Base-by-base conservation (phyloP, 2,797 vertebrate genomes). In the Percopsis omiscomaycus region DNA sequence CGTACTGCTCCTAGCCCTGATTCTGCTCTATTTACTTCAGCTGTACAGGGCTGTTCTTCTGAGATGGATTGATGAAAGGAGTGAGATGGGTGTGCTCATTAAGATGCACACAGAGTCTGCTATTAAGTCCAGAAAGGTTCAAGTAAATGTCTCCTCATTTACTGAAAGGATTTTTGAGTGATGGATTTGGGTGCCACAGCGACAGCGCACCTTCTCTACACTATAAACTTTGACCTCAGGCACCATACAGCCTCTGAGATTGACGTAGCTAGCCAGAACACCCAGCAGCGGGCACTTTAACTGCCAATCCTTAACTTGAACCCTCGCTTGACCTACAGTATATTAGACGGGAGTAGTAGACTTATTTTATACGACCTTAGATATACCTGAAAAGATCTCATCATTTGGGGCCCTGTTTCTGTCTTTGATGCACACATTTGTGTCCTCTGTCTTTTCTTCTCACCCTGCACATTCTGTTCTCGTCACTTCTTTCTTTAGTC, bases 201-300 rank as follows among this genome's bases (percentile, higher is more conserved):
- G 52, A 58, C 51, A 63, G 54, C 69, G 44, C 14, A 30, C 13
- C 58, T 28, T 0, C 58, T 30, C 13, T 30, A 81, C 52, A 68
- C 16, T 14, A 22, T 22, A 32, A 61, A 47, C 59, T 70, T 54
- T 77, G 78, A 85, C 77, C 77, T 81, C 81, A 78, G 80, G 84
- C 83, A 87, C 85, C 83, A 54, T 74, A 78, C 67, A 85, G 79
- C 79, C 79, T 86, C 81, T 83, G 83, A 83, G 77, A 65, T 70
- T 68, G 68, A 79, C 75, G 52, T 71, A 73, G 62, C 74, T 74
- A 79, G 52, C 52, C 53, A 65, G 55, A 71, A 78, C 71, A 77
- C 74, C 77, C 79, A 63, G 68, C 78, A 64, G 61, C 59, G 56
- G 64, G 68, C 73, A 47, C 52, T 32, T 27, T 48, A 16, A 77